These are phyloP conservation scores for Amniataba percoides DNA, from an alignment of 2,797 vertebrate species.

Conservation along the genomic window DNA sequence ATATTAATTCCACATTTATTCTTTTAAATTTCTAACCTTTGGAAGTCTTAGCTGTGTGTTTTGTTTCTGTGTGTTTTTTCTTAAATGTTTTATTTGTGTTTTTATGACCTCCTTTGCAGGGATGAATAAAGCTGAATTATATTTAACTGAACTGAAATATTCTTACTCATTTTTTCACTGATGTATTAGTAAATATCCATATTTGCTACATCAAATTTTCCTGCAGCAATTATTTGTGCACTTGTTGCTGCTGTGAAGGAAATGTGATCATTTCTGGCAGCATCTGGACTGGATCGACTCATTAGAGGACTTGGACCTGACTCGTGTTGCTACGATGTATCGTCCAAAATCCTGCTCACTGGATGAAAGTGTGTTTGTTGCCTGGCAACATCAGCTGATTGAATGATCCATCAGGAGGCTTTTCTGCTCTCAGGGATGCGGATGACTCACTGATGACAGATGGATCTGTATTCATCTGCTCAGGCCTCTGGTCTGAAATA, in stretches of 20 bases:
- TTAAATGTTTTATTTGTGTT: not conserved
- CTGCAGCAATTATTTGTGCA: constrained; percentile 12
- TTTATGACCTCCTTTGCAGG: not conserved
- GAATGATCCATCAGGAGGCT: constrained; percentile 50
- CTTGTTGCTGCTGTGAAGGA: constrained; percentile 16
- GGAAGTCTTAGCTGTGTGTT: not conserved
- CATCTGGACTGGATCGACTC: constrained; percentile 43
- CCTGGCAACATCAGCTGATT: constrained; percentile 66
- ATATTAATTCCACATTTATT: not conserved
- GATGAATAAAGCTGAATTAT: not conserved
- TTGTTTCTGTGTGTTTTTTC: not conserved
- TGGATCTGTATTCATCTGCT: constrained; percentile 37
- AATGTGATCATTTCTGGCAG: constrained; percentile 4
- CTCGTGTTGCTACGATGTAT: constrained; percentile 34
- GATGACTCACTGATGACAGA: constrained; percentile 60
- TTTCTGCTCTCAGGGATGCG: constrained; percentile 31
- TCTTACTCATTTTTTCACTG: not conserved
- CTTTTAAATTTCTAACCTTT: not conserved
- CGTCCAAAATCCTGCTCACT: constrained; percentile 36
- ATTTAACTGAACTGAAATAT: not conserved
- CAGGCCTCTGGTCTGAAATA: constrained; percentile 19
- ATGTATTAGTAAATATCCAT: not conserved
- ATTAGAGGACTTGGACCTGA: constrained; percentile 32
- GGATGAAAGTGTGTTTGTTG: constrained; percentile 65
- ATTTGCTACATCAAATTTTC: not conserved